Percentiles rank a stretch among this genome's conserved stretches.
These are phyloP conservation scores for Ptilorrhoa leucosticta DNA, from an alignment of 2,113 vertebrate genomes.

Conservation along the genomic window DNA sequence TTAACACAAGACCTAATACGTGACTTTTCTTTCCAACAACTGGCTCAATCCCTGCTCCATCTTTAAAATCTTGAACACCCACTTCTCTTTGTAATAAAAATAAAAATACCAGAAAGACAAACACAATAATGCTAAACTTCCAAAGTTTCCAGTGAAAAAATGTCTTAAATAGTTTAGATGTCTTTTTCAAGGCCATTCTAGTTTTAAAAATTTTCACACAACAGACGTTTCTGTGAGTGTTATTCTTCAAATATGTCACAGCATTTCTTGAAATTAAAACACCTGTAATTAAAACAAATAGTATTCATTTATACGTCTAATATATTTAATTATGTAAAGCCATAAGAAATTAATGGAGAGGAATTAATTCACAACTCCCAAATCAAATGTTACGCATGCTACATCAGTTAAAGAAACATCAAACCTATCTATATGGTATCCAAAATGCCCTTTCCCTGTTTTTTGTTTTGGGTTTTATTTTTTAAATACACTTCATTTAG, in stretches of 20 bases:
- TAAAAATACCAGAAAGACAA: constrained; percentile 89
- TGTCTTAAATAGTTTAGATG: constrained; percentile 76
- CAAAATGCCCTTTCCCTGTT: background rate
- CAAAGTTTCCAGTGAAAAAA: constrained; percentile 77
- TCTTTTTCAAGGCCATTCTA: constrained; percentile 83
- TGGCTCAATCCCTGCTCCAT: constrained; percentile 82
- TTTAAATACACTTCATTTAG: background rate
- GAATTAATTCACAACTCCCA: background rate
- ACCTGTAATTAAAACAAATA: constrained; percentile 61
- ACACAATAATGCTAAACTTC: constrained; percentile 81
- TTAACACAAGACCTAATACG: constrained; percentile 87
- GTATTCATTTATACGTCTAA: background rate
- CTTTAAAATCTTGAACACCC: constrained; percentile 79
- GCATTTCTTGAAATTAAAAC: constrained; percentile 50
- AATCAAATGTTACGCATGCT: background rate
- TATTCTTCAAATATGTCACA: constrained; percentile 50
- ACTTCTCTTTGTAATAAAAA: constrained; percentile 96
- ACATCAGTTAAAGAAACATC: background rate
- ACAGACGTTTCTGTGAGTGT: background rate
- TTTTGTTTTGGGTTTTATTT: background rate
- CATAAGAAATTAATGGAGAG: background rate
- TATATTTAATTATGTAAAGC: background rate
- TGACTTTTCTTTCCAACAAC: constrained; percentile 83
- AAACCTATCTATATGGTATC: background rate
- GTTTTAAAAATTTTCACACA: constrained; percentile 36